A percentile compares a stretch with the other conserved stretches of the same genome.
Evolutionary conservation across 2,797 vertebrate genomes (phyloP).

Genomic region (Clarias fuscus): DNA sequence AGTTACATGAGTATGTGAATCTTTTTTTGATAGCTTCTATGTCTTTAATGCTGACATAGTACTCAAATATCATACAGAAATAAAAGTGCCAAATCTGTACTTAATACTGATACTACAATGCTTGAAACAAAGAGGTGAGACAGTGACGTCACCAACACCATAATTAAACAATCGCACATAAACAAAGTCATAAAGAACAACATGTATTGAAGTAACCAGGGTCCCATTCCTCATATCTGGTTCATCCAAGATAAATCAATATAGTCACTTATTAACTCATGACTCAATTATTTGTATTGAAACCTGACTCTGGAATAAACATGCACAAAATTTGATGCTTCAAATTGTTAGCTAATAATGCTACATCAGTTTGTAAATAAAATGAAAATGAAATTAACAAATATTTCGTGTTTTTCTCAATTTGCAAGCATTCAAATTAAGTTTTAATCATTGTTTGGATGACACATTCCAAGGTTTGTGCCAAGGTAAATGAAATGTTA

Average conservation of each 20-base stretch:
- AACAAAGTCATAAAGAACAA: conserved; percentile 16
- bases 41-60: background rate
- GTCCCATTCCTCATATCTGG: conserved; percentile 18
- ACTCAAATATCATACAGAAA: conserved; percentile 1
- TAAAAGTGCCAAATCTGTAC: background rate
- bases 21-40: background rate
- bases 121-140: background rate
- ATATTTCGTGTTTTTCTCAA: background rate
- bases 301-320: background rate
- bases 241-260: background rate
- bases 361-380: background rate
- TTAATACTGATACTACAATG: background rate
- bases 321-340: background rate
- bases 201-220: background rate
- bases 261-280: background rate
- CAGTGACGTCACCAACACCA: background rate
- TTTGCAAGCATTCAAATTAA: background rate
- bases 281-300: background rate
- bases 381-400: background rate
- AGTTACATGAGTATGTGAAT: background rate
- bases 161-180: background rate
- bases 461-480: background rate
- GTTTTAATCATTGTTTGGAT: background rate
- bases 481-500: no score
- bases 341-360: background rate